A percentile compares a stretch with the other conserved stretches of the same genome.
Evolutionary conservation across 2,888 invertebrate genomes (phyloP).

Genomic region (Bruchidius siliquastri): DNA sequence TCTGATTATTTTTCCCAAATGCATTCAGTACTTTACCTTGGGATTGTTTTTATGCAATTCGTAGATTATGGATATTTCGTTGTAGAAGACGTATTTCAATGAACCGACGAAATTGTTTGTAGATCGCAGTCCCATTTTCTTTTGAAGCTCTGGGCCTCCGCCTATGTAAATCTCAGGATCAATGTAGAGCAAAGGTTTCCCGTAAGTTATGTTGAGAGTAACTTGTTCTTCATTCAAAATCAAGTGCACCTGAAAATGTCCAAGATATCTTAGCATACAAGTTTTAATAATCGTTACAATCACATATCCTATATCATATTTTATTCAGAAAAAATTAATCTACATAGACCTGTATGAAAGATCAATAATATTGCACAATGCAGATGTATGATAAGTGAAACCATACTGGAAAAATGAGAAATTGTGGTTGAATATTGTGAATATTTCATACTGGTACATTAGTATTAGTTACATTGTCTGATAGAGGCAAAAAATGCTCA

Average conservation of each 20-base stretch:
- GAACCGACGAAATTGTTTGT: slow-evolving; percentile 66
- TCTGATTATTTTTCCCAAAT: neutral
- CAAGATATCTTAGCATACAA: slow-evolving; percentile 72
- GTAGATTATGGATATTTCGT: slow-evolving; percentile 86
- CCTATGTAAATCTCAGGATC: slow-evolving; percentile 94
- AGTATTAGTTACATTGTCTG: too few species aligned
- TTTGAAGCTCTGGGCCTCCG: slow-evolving; percentile 66
- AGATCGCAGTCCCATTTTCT: slow-evolving; percentile 65
- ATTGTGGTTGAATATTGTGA: too few species aligned
- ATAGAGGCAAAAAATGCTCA: too few species aligned
- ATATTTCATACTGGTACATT: too few species aligned
- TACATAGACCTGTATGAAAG: too few species aligned
- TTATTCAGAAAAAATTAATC: too few species aligned
- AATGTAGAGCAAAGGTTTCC: slow-evolving; percentile 73
- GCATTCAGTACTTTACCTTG: slow-evolving; percentile 50
- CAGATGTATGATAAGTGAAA: too few species aligned
- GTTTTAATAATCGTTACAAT: too few species aligned
- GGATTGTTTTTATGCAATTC: slow-evolving; percentile 80
- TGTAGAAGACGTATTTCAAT: slow-evolving; percentile 87
- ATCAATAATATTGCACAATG: too few species aligned
- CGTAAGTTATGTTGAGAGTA: slow-evolving; percentile 63
- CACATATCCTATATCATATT: too few species aligned
- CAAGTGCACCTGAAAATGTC: slow-evolving; percentile 67
- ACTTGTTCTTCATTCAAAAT: slow-evolving; percentile 71
- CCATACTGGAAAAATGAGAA: too few species aligned